Conservation (phyloP, 2,797 vertebrate species). For the Coranthus polyacanthus region DNA sequence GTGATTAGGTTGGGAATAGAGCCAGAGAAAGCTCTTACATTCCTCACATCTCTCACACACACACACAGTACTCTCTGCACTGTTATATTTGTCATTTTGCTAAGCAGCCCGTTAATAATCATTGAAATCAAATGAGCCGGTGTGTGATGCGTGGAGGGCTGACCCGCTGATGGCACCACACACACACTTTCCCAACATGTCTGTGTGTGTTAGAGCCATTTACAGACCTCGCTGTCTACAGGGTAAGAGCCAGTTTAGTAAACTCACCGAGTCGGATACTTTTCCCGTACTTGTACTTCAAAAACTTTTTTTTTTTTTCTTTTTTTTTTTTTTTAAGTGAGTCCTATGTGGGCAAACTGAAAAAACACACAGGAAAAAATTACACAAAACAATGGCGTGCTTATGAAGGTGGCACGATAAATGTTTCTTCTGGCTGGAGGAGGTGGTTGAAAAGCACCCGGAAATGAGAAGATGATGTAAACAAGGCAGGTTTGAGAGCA, state of each 20-base stretch:
- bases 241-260: too few species aligned
- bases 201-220: neutral
- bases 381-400: too few species aligned
- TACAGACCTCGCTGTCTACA: neutral
- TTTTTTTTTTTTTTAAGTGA: too few species aligned
- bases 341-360: too few species aligned
- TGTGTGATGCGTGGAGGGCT: slow-evolving; percentile 15
- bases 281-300: too few species aligned
- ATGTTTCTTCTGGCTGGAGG: too few species aligned
- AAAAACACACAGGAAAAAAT: too few species aligned
- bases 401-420: too few species aligned
- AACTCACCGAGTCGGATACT: too few species aligned
- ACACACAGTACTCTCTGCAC: slow-evolving; percentile 6
- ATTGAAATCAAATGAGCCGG: slow-evolving; percentile 48
- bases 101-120: slow-evolving; percentile 56
- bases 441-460: too few species aligned
- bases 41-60: slow-evolving; percentile 19
- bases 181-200: neutral
- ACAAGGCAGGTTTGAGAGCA: neutral
- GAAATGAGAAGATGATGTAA: too few species aligned
- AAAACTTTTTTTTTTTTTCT: too few species aligned
- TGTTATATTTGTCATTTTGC: slow-evolving; percentile 54
- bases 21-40: slow-evolving; percentile 58
- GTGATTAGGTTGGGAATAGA: slow-evolving; percentile 58
- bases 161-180: slow-evolving; percentile 25